A percentile compares a stretch with the other conserved stretches of the same genome.
Conservation (phyloP, 2,113 vertebrate genomes). For the Sitta europaea region DNA sequence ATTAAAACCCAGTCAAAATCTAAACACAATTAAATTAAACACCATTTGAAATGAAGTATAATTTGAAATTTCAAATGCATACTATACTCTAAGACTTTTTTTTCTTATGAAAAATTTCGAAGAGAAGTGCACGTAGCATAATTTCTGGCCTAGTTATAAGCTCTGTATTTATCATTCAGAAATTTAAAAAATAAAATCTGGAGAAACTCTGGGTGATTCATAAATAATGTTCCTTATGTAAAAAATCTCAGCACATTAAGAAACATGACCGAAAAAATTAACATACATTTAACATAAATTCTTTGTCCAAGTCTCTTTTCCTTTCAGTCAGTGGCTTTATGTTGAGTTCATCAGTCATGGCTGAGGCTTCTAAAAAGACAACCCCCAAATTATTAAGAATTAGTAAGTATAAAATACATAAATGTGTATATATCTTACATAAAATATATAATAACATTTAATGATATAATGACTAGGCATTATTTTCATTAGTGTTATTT, state of each 20-base stretch:
- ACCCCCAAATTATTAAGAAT: not conserved
- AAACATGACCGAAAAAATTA: not conserved
- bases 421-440: not conserved
- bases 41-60: not conserved
- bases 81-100: no score
- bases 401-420: not conserved
- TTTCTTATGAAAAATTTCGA: not conserved
- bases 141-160: not conserved
- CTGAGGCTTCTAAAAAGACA: not conserved
- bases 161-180: not conserved
- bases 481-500: not conserved
- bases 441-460: not conserved
- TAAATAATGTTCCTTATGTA: not conserved
- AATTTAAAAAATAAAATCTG: not conserved
- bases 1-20: not conserved
- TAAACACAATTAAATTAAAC: not conserved
- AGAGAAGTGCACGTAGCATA: not conserved
- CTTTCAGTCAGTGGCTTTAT: not conserved
- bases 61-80: not conserved
- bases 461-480: not conserved
- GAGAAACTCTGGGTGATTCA: not conserved
- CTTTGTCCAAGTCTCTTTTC: not conserved
- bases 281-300: not conserved
- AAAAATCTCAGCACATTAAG: not conserved
- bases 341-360: not conserved